Evolutionary conservation across 2,797 vertebrate species (phyloP), one percentile per base, ranked within the genome.

Genomic region (Falco concolor): DNA sequence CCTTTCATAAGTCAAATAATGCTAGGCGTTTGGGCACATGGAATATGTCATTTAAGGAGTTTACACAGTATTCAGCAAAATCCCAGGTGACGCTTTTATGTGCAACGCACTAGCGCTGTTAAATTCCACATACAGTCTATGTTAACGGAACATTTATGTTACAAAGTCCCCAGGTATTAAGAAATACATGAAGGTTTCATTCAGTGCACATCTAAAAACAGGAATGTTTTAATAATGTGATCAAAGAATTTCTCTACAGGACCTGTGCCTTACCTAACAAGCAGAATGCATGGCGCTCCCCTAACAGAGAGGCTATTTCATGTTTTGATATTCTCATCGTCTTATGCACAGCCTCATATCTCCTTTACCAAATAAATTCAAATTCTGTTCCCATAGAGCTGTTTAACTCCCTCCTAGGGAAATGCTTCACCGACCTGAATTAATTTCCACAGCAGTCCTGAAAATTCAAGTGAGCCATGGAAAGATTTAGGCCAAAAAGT

Each of bases 391-490:
- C 68, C 57, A 74, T 16, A 50, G 28, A 52, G 73, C 18, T 85
- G 36, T 83, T 94, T 91, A 81, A 91, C 72, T 72, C 57, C 57
- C 59, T 86, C 49, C 80, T 36, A 36, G 38, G 23, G 53, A 83
- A 88, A 92, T 0, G 13, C 24, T 75, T 88, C 57, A 79, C 53
- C 38, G 38, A 38, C 38, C 49, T 75, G 57, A 79, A 79, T 79
- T 67, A 40, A 90, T 75, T 86, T 85, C 80, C 57, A 84, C 28
- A 57, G 57, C 0, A 0, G 44, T 40, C 34, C 34, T 72, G 57
- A 79, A 90, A 92, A 67, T 70, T 72, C 53, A 85, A 61, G 28
- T 24, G 34, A 90, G 52, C 13, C 67, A 63, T 7, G 5, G 47
- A 79, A 22, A 82, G 17, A 85, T 85, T 38, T 67, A 59, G 63